Evolutionary conservation across 2,113 vertebrate genomes (phyloP), one percentile per base, ranked within the genome.

Genomic region (Galemys pyrenaicus): DNA sequence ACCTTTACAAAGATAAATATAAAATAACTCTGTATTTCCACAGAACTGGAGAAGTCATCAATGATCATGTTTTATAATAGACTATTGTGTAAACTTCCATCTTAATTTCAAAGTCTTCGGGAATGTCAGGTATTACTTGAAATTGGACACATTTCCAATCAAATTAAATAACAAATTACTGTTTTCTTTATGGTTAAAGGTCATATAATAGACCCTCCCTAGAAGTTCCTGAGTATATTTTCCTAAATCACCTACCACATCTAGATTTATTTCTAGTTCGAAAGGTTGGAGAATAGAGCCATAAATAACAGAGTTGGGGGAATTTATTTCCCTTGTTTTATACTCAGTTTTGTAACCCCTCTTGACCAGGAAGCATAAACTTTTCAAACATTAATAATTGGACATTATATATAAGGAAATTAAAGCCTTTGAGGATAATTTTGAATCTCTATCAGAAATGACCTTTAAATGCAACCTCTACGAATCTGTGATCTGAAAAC

Each of bases 71-170:
- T 70, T 89, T 70, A 83, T 32, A 91, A 51, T 39, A 91, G 46
- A 62, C 77, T 81, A 87, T 85, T 78, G 58, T 70, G 17, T 81
- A 37, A n/a, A 74, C 28, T 75, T 92, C 30, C 89, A 92, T 67
- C 26, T 93, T 58, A 79, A 87, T 83, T 94, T 96, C 60, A 94
- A 95, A 28, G n/a, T 83, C 54, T 86, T 39, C 44, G 56, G 10
- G 26, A 84, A 65, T 89, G 49, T 32, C 28, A 89, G 90, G 62
- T 94, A 30, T 86, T 88, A 94, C 44, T 86, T 74, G 37, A 82
- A 92, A 26, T 5, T 9, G 65, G 20, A 64, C 16, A 82, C 9
- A 2, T 92, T 82, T 79, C 74, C 75, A 81, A 94, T 79, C 6
- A 90, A 13, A 70, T 70, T 35, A 89, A 84, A 77, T 82, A 78